These are phyloP conservation scores for Xestobium rufovillosum DNA, from an alignment of 2,888 invertebrate species.

Conservation along the genomic window DNA sequence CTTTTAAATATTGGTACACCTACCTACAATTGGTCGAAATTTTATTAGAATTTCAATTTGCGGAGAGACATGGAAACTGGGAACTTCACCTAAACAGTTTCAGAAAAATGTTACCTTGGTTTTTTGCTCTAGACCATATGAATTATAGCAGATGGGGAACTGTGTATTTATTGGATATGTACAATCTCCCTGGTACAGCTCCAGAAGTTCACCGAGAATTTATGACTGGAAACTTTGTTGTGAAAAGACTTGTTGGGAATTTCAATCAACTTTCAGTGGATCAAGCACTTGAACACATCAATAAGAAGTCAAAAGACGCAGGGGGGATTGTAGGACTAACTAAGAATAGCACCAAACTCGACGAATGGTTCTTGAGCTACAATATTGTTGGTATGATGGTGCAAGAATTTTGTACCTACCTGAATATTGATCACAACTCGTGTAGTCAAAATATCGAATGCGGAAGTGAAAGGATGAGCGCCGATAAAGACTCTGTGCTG, in stretches of 20 bases:
- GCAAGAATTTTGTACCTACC: conserved; percentile 5
- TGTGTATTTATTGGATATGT: conserved; percentile 16
- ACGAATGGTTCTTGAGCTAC: conserved; percentile 20
- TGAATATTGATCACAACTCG: conserved; percentile 2
- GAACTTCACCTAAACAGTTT: conserved; percentile 16
- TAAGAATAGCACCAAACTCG: conserved; percentile 17
- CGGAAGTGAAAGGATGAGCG: conserved; percentile 9
- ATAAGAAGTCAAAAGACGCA: conserved; percentile 9
- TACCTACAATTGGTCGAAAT: conserved; percentile 14
- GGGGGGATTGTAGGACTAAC: conserved; percentile 15
- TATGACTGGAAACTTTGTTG: conserved; percentile 15
- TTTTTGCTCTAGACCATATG: conserved; percentile 19
- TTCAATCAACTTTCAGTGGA: conserved; percentile 20
- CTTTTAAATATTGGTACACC: conserved; percentile 14
- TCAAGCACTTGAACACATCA: conserved; percentile 20
- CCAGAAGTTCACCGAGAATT: conserved; percentile 16
- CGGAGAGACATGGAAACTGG: conserved; percentile 17
- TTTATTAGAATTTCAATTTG: conserved; percentile 15
- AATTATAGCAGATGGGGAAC: conserved; percentile 17
- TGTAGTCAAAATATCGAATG: conserved; percentile 14
- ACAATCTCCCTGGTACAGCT: conserved; percentile 9
- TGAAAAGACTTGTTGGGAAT: no score
- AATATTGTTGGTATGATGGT: conserved; percentile 16
- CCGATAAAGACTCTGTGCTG: conserved; percentile 11
- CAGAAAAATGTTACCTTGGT: conserved; percentile 18